Base-by-base conservation (phyloP, 2,888 invertebrate species). In the Notocelia uddmanniana region DNA sequence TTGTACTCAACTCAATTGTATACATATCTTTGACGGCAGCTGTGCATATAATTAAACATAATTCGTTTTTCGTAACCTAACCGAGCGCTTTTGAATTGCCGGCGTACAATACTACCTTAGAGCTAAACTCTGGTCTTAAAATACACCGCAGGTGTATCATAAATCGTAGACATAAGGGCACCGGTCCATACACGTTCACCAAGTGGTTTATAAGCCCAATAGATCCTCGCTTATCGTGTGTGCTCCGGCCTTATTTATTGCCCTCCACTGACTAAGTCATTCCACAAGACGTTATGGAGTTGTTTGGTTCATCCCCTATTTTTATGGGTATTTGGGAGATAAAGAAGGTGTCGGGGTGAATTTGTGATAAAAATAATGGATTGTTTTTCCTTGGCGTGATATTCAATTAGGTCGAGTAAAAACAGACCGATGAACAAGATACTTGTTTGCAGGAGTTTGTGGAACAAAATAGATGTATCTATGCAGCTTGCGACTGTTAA, bases 121-220 rank as follows among this genome's bases (percentile, higher is more conserved):
- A 19, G 72, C 55, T 19, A 18, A 72, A 26, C 67, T n/a, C 19
- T 50, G 50, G 67, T 72, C 55, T 57, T 72, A 67, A 72, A 72
- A 50, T 50, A 48, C 81, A 81, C 78, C 86, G 83, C 87, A 88
- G 88, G 88, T 88, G 85, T 79, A 86, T 74, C 77, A 88, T 88
- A 88, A 88, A 88, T 88, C 80, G 75, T 75, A 74, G 69, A 77
- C 82, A 81, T 83, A 86, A 87, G 86, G 86, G 77, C 80, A 80
- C 77, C 74, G 78, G 79, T 81, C 82, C 82, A 84, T 85, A 80
- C 76, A 73, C 71, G 71, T 59, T 71, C 79, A 81, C 84, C 85
- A 85, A 88, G 86, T 85, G 87, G 84, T 88, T 87, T 89, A 89
- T 89, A 90, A 89, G 86, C 88, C 85, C 89, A 86, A 89, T 91